These are phyloP conservation scores for Cephalopachus bancanus DNA, from an alignment of 2,797 vertebrate species.

Conservation along the genomic window DNA sequence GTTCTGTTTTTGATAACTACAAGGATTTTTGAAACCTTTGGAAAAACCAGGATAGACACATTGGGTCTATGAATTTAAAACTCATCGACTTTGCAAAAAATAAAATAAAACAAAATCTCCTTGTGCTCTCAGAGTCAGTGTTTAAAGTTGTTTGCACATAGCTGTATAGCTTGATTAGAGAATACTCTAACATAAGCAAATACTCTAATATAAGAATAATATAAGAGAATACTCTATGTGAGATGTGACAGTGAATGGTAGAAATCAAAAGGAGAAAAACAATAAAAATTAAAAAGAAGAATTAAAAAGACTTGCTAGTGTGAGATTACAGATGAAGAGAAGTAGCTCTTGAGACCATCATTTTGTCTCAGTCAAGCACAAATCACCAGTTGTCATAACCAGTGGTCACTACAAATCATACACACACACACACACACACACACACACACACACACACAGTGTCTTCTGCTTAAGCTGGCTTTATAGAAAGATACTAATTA, in stretches of 20 bases:
- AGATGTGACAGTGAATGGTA: neutral
- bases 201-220: too few species aligned
- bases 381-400: too few species aligned
- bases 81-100: neutral
- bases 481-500: neutral
- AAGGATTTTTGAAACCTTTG: neutral
- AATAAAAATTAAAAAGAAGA: neutral
- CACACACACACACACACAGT: neutral
- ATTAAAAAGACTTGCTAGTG: neutral
- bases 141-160: neutral
- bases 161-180: neutral
- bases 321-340: neutral
- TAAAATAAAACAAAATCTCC: neutral
- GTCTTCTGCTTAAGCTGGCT: neutral
- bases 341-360: neutral
- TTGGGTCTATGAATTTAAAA: neutral
- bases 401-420: neutral
- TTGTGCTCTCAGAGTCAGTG: neutral
- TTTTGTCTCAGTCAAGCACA: too few species aligned
- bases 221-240: neutral
- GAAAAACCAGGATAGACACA: neutral
- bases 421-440: too few species aligned
- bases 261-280: neutral
- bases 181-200: too few species aligned
- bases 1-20: neutral